Evolutionary conservation across 2,113 vertebrate genomes (phyloP).

Genomic region (Neogale vison): DNA sequence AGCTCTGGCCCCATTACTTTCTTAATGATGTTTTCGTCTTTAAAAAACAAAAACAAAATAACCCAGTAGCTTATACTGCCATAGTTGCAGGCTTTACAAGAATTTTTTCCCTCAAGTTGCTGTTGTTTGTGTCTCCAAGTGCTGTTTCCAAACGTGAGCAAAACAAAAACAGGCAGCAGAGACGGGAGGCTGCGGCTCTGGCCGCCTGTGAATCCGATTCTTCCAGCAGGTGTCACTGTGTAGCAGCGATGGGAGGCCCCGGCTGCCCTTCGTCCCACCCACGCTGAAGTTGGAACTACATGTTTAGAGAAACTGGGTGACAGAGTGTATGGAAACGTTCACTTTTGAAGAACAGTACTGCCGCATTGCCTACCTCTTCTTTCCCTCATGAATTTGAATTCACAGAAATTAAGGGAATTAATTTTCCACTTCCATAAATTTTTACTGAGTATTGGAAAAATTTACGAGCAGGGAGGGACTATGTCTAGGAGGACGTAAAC

Average conservation of each 20-base stretch:
- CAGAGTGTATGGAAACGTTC: not conserved
- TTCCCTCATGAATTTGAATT: not conserved
- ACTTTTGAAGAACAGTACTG: not conserved
- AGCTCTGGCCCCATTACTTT: not conserved
- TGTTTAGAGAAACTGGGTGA: not conserved
- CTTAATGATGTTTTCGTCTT: not conserved
- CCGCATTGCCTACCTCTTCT: not conserved
- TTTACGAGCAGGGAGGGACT: not conserved
- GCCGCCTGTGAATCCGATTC: not conserved
- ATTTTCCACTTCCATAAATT: not conserved
- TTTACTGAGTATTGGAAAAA: not conserved
- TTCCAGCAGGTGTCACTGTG: constrained; percentile 85
- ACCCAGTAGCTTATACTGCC: not conserved
- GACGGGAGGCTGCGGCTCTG: fast-evolving
- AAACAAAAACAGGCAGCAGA: not conserved
- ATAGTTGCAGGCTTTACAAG: not conserved
- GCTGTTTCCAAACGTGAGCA: not conserved
- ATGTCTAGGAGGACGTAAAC: not conserved
- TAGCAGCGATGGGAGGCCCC: constrained; percentile 39
- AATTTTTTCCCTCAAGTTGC: not conserved
- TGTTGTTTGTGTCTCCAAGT: not conserved
- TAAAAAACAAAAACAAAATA: not conserved
- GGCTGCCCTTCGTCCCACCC: not conserved
- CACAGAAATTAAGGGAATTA: not conserved
- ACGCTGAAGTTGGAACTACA: not conserved